A percentile compares a stretch with the other conserved stretches of the same genome.
These are phyloP conservation scores for Helicoverpa zea DNA, from an alignment of 1,140 invertebrate species.

Conservation along the genomic window DNA sequence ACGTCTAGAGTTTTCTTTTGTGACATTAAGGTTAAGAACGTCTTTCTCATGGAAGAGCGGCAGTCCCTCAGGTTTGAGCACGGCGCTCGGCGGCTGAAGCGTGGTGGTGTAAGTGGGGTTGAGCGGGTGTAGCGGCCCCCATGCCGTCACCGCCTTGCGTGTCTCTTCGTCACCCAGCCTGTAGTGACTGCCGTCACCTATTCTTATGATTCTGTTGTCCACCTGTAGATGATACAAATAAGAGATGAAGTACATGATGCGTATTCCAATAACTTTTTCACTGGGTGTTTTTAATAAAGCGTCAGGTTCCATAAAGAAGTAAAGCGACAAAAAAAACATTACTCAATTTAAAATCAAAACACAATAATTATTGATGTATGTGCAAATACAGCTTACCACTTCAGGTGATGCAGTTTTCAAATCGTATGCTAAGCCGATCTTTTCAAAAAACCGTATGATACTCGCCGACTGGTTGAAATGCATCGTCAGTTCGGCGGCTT, in stretches of 20 bases:
- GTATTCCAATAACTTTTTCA: neutral
- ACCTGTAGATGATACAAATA: constrained; percentile 59
- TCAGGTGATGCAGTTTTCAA: constrained; percentile 85
- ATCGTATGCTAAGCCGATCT: constrained; percentile 89
- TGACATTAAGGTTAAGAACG: constrained; percentile 53
- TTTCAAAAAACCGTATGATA: constrained; percentile 85
- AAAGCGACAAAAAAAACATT: no score
- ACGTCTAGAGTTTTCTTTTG: neutral
- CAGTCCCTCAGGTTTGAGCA: constrained; percentile 69
- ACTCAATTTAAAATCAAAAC: no score
- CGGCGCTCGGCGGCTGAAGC: constrained; percentile 64
- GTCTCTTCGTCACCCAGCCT: constrained; percentile 71
- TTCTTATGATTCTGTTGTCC: constrained; percentile 62
- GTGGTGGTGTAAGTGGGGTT: constrained; percentile 74
- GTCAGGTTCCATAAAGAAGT: no score
- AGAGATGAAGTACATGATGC: neutral
- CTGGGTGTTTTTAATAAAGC: no score
- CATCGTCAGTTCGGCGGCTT: constrained; percentile 88
- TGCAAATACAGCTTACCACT: constrained; percentile 72
- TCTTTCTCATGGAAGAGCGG: constrained; percentile 75
- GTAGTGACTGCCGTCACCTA: constrained; percentile 37
- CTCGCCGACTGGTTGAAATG: constrained; percentile 83
- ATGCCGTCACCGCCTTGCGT: constrained; percentile 62
- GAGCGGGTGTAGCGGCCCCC: constrained; percentile 72
- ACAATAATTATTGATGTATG: neutral